Percentiles rank a stretch among this genome's conserved stretches.
Conservation (phyloP, 1,140 invertebrate genomes). For the Philopotamus ludificatus region DNA sequence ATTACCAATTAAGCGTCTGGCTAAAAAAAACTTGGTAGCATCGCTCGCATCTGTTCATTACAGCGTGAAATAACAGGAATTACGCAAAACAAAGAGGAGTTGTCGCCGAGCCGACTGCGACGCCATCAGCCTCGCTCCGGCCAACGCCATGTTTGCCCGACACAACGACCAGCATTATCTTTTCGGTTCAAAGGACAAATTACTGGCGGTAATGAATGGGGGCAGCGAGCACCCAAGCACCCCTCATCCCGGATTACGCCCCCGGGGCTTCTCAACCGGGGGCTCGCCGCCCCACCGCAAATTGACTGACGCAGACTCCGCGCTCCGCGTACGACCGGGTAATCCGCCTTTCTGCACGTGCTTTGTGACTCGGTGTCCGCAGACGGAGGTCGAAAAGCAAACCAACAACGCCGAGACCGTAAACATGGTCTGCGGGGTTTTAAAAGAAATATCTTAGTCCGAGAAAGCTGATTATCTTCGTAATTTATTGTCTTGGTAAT, state of each 20-base stretch:
- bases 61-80: slow-evolving; percentile 21
- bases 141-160: slow-evolving; percentile 9
- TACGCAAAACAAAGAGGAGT: slow-evolving; percentile 26
- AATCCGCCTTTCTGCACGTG: too few relatives aligned
- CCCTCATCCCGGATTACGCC: slow-evolving; percentile 14
- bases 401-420: too few relatives aligned
- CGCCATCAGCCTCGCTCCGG: background rate
- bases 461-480: too few relatives aligned
- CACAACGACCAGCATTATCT: slow-evolving; percentile 25
- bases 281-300: background rate
- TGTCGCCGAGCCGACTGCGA: slow-evolving; percentile 3
- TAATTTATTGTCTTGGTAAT: too few relatives aligned
- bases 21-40: too few relatives aligned
- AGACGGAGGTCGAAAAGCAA: too few relatives aligned
- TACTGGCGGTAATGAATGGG: slow-evolving; percentile 29
- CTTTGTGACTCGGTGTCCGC: too few relatives aligned
- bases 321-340: too few relatives aligned
- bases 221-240: slow-evolving; percentile 1
- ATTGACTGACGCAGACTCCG: too few relatives aligned
- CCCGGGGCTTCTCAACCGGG: background rate
- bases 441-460: too few relatives aligned
- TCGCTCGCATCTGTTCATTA: slow-evolving; percentile 15
- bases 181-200: slow-evolving; percentile 32
- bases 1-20: too few relatives aligned
- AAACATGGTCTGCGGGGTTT: too few relatives aligned